Evolutionary conservation across 1,140 invertebrate species (phyloP).

Genomic region (Vollenhovia emeryi): DNA sequence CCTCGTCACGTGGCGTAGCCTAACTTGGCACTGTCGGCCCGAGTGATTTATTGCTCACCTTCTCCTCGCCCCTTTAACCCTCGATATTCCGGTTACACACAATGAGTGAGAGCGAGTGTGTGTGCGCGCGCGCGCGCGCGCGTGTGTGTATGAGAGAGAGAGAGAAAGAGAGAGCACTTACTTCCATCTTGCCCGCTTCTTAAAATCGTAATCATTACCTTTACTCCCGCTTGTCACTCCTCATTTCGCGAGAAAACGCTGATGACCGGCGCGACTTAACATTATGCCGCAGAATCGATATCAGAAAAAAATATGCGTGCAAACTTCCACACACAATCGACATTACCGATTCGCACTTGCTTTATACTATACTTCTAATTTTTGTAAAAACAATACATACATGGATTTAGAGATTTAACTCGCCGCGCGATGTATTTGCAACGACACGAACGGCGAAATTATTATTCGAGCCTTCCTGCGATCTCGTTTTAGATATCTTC

Average conservation of each 20-base stretch:
- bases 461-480: not conserved
- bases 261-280: not conserved
- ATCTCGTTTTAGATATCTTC: constrained; percentile 5
- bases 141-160: too few species aligned
- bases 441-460: not conserved
- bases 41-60: constrained; percentile 80
- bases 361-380: not conserved
- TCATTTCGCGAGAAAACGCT: constrained; percentile 1
- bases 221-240: constrained; percentile 34
- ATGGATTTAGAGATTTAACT: not conserved
- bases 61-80: constrained; percentile 63
- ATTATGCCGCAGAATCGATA: not conserved
- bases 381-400: not conserved
- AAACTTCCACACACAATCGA: not conserved
- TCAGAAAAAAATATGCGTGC: not conserved
- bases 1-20: constrained; percentile 74
- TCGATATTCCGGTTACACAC: constrained; percentile 57
- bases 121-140: too few species aligned
- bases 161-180: not conserved
- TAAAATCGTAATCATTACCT: constrained; percentile 29
- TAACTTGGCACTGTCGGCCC: constrained; percentile 78
- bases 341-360: not conserved
- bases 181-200: constrained; percentile 18
- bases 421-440: not conserved
- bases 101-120: constrained; percentile 18